Conservation (phyloP, 2,797 vertebrate genomes). For the Limnodromus scolopaceus region DNA sequence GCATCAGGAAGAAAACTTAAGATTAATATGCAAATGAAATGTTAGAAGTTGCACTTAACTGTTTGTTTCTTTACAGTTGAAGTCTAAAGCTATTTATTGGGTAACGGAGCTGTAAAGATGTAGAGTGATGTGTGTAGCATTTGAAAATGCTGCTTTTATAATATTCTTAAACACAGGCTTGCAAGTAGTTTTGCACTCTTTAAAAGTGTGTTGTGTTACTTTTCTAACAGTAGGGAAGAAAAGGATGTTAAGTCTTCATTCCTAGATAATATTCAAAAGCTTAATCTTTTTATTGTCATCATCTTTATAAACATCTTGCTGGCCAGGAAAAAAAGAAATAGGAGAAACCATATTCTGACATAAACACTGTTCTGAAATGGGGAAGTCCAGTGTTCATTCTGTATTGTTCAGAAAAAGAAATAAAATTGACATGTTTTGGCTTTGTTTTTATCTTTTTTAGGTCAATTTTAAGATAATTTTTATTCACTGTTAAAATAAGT, state of each 20-base stretch:
- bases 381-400: neutral
- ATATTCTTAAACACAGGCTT: neutral
- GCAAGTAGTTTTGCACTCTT: neutral
- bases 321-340: neutral
- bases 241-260: neutral
- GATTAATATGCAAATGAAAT: neutral
- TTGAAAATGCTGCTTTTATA: neutral
- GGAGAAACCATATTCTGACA: neutral
- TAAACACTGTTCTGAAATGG: neutral
- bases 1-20: neutral
- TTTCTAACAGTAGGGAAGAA: neutral
- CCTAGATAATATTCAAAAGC: neutral
- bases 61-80: neutral
- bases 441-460: neutral
- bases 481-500: neutral
- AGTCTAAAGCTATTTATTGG: neutral
- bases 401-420: neutral
- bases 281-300: neutral
- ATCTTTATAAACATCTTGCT: neutral
- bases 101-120: neutral
- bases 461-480: neutral
- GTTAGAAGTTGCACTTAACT: neutral
- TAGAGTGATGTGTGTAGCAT: neutral
- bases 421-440: neutral
- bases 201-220: neutral